Percentiles rank a stretch among this genome's conserved stretches.
These are phyloP conservation scores for Antrozous pallidus DNA, from an alignment of 2,797 vertebrate species.

Conservation along the genomic window DNA sequence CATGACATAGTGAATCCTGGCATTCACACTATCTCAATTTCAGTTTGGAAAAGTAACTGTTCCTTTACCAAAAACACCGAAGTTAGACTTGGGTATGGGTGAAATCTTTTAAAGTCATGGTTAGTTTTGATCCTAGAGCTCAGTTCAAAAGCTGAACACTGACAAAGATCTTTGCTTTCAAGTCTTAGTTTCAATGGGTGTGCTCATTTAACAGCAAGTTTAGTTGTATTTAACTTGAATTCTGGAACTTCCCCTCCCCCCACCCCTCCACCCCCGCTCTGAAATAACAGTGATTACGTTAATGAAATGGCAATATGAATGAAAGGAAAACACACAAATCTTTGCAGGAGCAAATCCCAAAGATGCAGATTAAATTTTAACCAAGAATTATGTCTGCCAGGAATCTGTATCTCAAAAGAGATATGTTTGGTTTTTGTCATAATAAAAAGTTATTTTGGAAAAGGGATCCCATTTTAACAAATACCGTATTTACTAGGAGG, in stretches of 20 bases:
- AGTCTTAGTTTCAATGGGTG: conserved; percentile 7
- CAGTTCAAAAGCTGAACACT: conserved; percentile 33
- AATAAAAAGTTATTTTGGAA: conserved; percentile 18
- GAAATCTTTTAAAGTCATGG: background rate
- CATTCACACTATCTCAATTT: conserved; percentile 38
- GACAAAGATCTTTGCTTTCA: conserved; percentile 33
- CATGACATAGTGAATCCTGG: conserved; percentile 53
- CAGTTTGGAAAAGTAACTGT: conserved; percentile 68
- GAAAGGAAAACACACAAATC: background rate
- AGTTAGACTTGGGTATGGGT: conserved; percentile 11
- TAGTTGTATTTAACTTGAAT: background rate
- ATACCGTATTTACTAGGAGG: background rate
- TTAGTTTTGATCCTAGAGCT: conserved; percentile 23
- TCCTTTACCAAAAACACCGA: conserved; percentile 53
- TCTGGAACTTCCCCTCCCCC: conserved; percentile 35
- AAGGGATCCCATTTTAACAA: conserved; percentile 5
- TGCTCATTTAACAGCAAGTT: conserved; percentile 3
- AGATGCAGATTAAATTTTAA: background rate
- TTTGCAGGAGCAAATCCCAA: background rate
- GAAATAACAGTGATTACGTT: background rate
- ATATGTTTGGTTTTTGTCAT: conserved; percentile 1
- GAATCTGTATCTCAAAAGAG: background rate
- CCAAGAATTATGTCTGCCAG: background rate
- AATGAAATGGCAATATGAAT: background rate
- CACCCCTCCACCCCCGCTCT: too few species aligned